Conservation (phyloP, 2,113 vertebrate species). For the Gymnocephalus cernua region DNA sequence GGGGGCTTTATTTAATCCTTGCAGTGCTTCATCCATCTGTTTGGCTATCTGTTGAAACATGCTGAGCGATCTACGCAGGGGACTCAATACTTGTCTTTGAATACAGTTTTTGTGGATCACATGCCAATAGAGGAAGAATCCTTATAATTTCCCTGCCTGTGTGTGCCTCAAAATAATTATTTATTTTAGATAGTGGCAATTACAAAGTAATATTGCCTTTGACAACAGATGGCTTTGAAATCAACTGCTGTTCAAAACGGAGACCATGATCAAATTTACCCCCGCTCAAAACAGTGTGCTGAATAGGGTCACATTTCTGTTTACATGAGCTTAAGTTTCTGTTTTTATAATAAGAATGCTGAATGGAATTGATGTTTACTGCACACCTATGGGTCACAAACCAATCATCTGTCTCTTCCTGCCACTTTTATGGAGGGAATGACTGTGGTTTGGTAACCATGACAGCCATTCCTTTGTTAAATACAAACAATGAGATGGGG, state of each 20-base stretch:
- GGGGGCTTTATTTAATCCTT: slow-evolving; percentile 20
- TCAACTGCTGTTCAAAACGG: slow-evolving; percentile 1
- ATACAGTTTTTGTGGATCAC: slow-evolving; percentile 20
- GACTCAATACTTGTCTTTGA: not conserved
- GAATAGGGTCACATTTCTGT: slow-evolving; percentile 9
- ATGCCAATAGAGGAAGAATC: slow-evolving; percentile 11
- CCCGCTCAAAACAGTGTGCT: not conserved
- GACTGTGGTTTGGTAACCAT: not conserved
- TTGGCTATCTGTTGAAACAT: slow-evolving; percentile 5
- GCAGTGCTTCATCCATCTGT: slow-evolving; percentile 27
- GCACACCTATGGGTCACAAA: not conserved
- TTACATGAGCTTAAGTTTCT: slow-evolving; percentile 16
- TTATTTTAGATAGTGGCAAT: slow-evolving; percentile 33
- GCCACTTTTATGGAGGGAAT: not conserved
- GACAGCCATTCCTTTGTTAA: slow-evolving; percentile 12
- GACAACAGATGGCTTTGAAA: slow-evolving; percentile 46
- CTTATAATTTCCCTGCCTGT: not conserved
- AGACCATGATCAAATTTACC: slow-evolving; percentile 12
- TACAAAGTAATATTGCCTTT: slow-evolving; percentile 16
- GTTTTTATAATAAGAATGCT: slow-evolving; percentile 5
- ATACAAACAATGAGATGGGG: not conserved
- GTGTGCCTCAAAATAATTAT: slow-evolving; percentile 16
- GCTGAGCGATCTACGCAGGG: not conserved
- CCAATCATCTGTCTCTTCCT: slow-evolving; percentile 12
- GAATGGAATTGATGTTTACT: slow-evolving; percentile 16